Conservation (phyloP, 2,888 invertebrate genomes). For the Drosophila maculinotata region DNA sequence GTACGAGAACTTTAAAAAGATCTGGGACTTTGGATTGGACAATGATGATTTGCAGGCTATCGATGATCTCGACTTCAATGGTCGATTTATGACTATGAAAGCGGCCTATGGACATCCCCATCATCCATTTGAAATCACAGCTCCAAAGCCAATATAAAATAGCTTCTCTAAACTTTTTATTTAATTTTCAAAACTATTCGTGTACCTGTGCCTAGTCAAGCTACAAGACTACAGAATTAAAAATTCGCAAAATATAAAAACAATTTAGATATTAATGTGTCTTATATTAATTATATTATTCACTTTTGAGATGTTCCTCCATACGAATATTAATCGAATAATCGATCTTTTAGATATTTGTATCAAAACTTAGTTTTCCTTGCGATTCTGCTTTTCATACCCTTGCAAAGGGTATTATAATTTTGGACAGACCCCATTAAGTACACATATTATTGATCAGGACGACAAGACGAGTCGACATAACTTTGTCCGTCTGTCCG, state of each 20-base stretch:
- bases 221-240: not conserved
- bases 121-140: slow-evolving; percentile 55
- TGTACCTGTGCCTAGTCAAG: slow-evolving; percentile 11
- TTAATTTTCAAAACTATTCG: slow-evolving; percentile 3
- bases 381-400: too few species aligned
- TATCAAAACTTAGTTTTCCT: too few species aligned
- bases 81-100: slow-evolving; percentile 73
- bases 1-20: slow-evolving; percentile 64
- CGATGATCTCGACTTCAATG: slow-evolving; percentile 66
- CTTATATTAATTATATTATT: not conserved
- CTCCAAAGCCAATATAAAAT: slow-evolving; percentile 11
- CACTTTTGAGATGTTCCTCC: too few species aligned
- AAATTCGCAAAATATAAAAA: too few species aligned
- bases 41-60: slow-evolving; percentile 63
- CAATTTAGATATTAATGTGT: slow-evolving; percentile 5
- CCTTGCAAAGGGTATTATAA: too few species aligned
- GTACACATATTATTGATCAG: too few species aligned
- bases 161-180: not conserved
- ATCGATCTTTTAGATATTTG: too few species aligned
- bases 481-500: too few species aligned
- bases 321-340: too few species aligned
- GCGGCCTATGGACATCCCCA: slow-evolving; percentile 70
- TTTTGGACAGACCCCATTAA: too few species aligned
- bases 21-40: slow-evolving; percentile 71
- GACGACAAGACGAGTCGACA: too few species aligned